Percentiles rank a stretch among this genome's conserved stretches.
phyloP scores from a whole-genome alignment of 2,113 vertebrate genomes.

The Alethe diademata region DNA sequence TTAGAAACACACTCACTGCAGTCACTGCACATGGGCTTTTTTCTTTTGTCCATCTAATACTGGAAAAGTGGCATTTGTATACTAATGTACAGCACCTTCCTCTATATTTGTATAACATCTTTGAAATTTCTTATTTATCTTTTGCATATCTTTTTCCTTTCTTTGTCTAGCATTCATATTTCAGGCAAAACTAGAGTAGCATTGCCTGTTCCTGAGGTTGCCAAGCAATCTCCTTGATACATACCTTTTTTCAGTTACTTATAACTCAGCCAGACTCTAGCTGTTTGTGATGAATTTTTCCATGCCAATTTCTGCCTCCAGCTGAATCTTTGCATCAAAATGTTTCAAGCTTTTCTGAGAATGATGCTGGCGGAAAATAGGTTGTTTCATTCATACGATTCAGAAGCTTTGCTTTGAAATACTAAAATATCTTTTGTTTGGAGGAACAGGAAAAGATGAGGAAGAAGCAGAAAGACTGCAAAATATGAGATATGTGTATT shows the following conservation, averaged over 20 bases:
- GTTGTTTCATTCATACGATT: not conserved
- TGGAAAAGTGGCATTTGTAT: not conserved
- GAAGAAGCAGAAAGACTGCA: not conserved
- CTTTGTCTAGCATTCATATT: not conserved
- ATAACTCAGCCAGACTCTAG: not conserved
- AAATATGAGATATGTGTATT: not conserved
- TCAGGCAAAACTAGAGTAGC: not conserved
- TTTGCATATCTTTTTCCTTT: not conserved
- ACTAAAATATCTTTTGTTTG: not conserved
- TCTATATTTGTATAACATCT: not conserved
- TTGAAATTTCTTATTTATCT: not conserved
- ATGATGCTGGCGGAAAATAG: not conserved
- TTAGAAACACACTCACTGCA: not conserved
- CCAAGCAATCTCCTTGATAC: not conserved
- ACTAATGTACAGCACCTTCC: not conserved
- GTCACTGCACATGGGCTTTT: not conserved
- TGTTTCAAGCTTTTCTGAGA: conserved; percentile 11
- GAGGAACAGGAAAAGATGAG: not conserved
- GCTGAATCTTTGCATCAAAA: conserved; percentile 26
- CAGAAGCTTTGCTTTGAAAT: not conserved
- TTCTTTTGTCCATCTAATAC: not conserved
- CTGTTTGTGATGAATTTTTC: conserved; percentile 31
- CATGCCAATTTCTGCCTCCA: conserved; percentile 24
- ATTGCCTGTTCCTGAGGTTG: not conserved
- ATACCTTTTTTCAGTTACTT: conserved; percentile 32